Evolutionary conservation across 2,888 invertebrate species (phyloP).

Genomic region (Acrobasis repandana): DNA sequence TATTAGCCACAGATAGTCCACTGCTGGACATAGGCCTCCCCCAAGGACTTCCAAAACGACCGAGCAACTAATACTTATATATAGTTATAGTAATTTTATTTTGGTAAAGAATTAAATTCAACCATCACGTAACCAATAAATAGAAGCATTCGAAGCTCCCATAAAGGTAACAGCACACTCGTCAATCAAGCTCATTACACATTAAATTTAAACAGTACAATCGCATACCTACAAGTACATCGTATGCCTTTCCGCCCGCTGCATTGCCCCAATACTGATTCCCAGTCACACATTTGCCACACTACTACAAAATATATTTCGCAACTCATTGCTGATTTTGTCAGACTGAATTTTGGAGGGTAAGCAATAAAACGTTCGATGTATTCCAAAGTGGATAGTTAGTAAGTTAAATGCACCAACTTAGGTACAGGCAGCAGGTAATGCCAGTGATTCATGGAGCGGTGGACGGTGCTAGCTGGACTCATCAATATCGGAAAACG

Average conservation of each 20-base stretch:
- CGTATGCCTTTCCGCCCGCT: constrained; percentile 48
- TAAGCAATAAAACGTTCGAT: neutral
- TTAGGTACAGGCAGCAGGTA: constrained; percentile 48
- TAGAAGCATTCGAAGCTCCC: neutral
- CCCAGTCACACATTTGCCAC: constrained; percentile 27
- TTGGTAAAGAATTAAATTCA: too few relatives aligned
- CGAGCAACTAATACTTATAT: too few relatives aligned
- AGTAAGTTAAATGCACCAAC: neutral
- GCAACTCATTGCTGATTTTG: neutral
- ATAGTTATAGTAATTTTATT: too few relatives aligned
- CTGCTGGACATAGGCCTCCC: too few relatives aligned
- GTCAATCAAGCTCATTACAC: constrained; percentile 53
- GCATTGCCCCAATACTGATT: constrained; percentile 43
- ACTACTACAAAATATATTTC: neutral
- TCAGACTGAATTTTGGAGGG: neutral
- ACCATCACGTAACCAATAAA: neutral
- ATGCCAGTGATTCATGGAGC: constrained; percentile 63
- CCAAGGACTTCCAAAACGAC: too few relatives aligned
- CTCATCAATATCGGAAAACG: constrained; percentile 69
- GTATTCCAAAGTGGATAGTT: neutral
- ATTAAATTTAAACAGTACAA: constrained; percentile 53
- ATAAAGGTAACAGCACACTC: constrained; percentile 18
- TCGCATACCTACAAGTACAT: constrained; percentile 32
- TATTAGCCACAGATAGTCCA: too few relatives aligned
- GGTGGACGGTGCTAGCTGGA: constrained; percentile 50